Conservation (phyloP, 1,140 invertebrate genomes). For the Hyphantria cunea region DNA sequence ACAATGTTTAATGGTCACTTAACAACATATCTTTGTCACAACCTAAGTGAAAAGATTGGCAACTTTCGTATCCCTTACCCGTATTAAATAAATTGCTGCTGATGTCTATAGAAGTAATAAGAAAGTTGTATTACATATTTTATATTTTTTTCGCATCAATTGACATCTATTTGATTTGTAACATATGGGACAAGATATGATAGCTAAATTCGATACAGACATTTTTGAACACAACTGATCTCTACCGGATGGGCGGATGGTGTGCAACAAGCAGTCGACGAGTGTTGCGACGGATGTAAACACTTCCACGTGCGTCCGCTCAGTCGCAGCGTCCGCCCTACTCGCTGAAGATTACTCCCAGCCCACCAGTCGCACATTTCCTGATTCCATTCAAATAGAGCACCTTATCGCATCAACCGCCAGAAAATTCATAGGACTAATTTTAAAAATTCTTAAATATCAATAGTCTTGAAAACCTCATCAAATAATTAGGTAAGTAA, state of each 20-base stretch:
- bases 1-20: neutral
- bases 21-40: no score
- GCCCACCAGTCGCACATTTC: constrained; percentile 19
- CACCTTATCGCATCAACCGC: neutral
- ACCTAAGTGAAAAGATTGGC: no score
- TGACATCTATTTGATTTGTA: no score
- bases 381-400: constrained; percentile 28
- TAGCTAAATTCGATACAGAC: no score
- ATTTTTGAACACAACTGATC: neutral
- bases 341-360: constrained; percentile 34
- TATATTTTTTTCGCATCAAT: no score
- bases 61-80: no score
- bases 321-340: constrained; percentile 36
- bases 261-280: constrained; percentile 26
- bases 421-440: neutral
- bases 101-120: no score
- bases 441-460: neutral
- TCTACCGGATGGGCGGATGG: constrained; percentile 32
- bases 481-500: no score
- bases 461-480: no score
- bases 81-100: no score
- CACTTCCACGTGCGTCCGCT: constrained; percentile 58
- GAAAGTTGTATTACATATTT: no score
- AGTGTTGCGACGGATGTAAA: constrained; percentile 55
- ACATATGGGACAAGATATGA: constrained; percentile 1